These are phyloP conservation scores for Argyra leucocephala DNA, from an alignment of 2,888 invertebrate species.

Conservation along the genomic window DNA sequence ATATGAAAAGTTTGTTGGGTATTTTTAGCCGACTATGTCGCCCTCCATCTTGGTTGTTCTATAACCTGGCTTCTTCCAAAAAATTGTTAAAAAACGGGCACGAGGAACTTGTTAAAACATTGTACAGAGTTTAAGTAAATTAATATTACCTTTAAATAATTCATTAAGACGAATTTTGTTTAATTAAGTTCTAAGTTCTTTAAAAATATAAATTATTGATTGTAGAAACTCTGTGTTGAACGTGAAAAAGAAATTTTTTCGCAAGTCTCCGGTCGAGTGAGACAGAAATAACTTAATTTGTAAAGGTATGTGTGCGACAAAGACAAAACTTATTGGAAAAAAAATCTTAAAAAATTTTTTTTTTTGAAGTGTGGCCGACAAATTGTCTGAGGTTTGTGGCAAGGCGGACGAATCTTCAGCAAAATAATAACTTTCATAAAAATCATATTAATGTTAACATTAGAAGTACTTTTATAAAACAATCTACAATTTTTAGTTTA, in stretches of 20 bases:
- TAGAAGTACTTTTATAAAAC: neutral
- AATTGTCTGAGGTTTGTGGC: constrained; percentile 17
- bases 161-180: neutral
- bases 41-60: constrained; percentile 8
- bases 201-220: constrained; percentile 1
- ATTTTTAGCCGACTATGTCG: constrained; percentile 1
- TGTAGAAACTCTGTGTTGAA: constrained; percentile 5
- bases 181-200: constrained; percentile 3
- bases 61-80: constrained; percentile 15
- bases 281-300: neutral
- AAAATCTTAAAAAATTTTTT: constrained; percentile 15
- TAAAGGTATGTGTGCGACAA: neutral
- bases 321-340: constrained; percentile 9
- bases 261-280: constrained; percentile 8
- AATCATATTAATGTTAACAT: constrained; percentile 11
- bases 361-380: constrained; percentile 21
- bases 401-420: constrained; percentile 16
- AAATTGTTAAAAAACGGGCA: constrained; percentile 17
- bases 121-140: neutral
- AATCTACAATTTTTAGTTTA: neutral
- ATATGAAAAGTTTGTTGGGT: neutral
- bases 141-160: neutral
- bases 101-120: constrained; percentile 13
- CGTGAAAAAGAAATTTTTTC: constrained; percentile 11
- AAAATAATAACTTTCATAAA: constrained; percentile 7